Percentiles rank a stretch among this genome's conserved stretches.
phyloP scores from a whole-genome alignment of 1,140 invertebrate species.

The Scaptomyza hsui region DNA sequence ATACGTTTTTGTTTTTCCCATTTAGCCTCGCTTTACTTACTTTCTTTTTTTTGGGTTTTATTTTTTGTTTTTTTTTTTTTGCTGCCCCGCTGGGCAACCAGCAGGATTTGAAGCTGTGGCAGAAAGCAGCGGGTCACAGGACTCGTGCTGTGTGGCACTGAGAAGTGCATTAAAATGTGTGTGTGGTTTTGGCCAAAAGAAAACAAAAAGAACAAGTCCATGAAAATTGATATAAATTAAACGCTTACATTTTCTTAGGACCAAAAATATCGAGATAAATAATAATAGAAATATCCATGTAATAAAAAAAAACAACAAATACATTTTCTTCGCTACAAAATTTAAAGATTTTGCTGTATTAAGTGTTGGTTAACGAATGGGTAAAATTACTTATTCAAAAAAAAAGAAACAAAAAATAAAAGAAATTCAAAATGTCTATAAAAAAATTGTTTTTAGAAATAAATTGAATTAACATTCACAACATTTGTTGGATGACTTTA shows the following conservation, averaged over 20 bases:
- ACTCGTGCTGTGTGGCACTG: slow-evolving; percentile 30
- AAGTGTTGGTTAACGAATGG: background rate
- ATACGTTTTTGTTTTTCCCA: slow-evolving; percentile 74
- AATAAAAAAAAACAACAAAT: too few species aligned
- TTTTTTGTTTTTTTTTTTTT: slow-evolving; percentile 20
- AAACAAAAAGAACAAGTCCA: slow-evolving; percentile 10
- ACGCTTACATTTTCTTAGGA: too few species aligned
- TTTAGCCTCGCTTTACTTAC: slow-evolving; percentile 32
- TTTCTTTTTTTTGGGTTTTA: background rate
- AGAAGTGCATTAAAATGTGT: slow-evolving; percentile 67
- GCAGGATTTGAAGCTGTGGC: slow-evolving; percentile 14
- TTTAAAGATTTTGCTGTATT: background rate
- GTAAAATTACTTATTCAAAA: background rate
- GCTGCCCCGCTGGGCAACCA: slow-evolving; percentile 49
- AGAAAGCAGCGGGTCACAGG: background rate
- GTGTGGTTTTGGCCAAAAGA: slow-evolving; percentile 7
- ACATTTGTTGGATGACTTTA: slow-evolving; percentile 24
- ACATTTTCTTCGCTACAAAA: too few species aligned
- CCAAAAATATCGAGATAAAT: too few species aligned
- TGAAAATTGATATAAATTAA: slow-evolving; percentile 49
- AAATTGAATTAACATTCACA: slow-evolving; percentile 32
- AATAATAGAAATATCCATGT: background rate
- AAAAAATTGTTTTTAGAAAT: slow-evolving; percentile 27
- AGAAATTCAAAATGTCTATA: slow-evolving; percentile 1
- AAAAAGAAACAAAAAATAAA: slow-evolving; percentile 14